Conservation (phyloP, 2,113 vertebrate species). For the Ovis aries region ARS-UI_Ramb_v3.0 NC_056055.1:17234501-17235000, state of each 20-base stretch:
- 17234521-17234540: neutral
- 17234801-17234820: neutral
- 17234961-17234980: neutral
- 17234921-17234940: neutral
- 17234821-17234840: neutral
- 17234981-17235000: neutral
- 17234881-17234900: neutral
- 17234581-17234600: neutral
- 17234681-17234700: conserved; percentile 33
- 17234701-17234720: neutral
- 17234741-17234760: conserved; percentile 9
- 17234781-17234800: neutral
- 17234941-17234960: neutral
- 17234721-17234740: conserved; percentile 15
- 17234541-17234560: conserved; percentile 1
- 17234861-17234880: neutral
- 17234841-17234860: neutral
- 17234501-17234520: conserved; percentile 47
- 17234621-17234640: conserved; percentile 10
- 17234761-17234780: conserved; percentile 18
- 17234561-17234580: conserved; percentile 1
- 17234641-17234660: conserved; percentile 16
- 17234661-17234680: conserved; percentile 56
- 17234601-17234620: neutral
- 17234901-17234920: neutral